phyloP scores from a whole-genome alignment of 1,140 invertebrate species.

The Drosophila watanabei region DNA sequence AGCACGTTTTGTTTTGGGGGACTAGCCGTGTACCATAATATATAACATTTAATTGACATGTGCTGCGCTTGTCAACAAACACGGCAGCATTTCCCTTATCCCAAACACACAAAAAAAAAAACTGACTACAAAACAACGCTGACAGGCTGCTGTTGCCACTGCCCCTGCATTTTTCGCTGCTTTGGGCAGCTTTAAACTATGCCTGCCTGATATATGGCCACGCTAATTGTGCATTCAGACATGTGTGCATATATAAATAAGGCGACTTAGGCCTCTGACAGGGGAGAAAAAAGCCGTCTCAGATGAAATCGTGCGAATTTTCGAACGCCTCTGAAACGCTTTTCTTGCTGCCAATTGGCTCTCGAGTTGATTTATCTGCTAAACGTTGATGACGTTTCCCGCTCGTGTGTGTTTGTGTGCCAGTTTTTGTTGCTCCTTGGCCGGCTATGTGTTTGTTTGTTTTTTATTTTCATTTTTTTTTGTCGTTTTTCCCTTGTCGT shows the following conservation, averaged over 20 bases:
- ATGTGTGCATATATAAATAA: constrained; percentile 38
- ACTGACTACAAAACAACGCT: constrained; percentile 20
- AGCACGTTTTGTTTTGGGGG: constrained; percentile 23
- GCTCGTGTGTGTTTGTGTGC: constrained; percentile 29
- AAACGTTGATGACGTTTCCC: constrained; percentile 67
- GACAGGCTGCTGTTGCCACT: constrained; percentile 40
- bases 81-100: constrained; percentile 33
- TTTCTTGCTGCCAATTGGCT: constrained; percentile 64
- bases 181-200: constrained; percentile 49
- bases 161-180: constrained; percentile 17
- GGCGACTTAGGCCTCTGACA: constrained; percentile 11
- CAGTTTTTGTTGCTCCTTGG: constrained; percentile 53
- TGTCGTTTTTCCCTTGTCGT: constrained; percentile 6
- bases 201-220: constrained; percentile 63
- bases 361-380: constrained; percentile 72
- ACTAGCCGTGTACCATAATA: constrained; percentile 60
- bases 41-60: constrained; percentile 82
- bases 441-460: constrained; percentile 46
- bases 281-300: constrained; percentile 20
- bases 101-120: constrained; percentile 2
- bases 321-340: constrained; percentile 63
- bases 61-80: constrained; percentile 78
- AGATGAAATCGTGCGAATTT: constrained; percentile 76
- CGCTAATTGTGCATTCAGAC: constrained; percentile 70
- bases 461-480: constrained; percentile 49